Conservation (phyloP, 2,797 vertebrate genomes). For the Darevskia nairensis region DNA sequence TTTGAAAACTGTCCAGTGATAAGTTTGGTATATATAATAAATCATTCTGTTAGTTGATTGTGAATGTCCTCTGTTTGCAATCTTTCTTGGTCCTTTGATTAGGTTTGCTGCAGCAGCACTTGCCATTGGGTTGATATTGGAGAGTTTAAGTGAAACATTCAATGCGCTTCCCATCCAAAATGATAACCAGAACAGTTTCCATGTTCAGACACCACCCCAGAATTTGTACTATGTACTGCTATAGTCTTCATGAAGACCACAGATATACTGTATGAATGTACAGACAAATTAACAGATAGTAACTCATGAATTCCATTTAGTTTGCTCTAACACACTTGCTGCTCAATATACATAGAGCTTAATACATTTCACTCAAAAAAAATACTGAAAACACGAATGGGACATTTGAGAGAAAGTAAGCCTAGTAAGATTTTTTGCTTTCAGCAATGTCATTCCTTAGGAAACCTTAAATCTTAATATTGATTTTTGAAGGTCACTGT, state of each 20-base stretch:
- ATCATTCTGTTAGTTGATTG: slow-evolving; percentile 32
- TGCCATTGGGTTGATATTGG: background rate
- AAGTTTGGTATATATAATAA: background rate
- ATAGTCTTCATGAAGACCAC: slow-evolving; percentile 58
- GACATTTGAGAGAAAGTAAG: background rate
- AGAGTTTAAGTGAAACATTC: slow-evolving; percentile 15
- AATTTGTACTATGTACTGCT: slow-evolving; percentile 59
- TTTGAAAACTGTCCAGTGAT: slow-evolving; percentile 17
- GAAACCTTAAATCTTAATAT: background rate
- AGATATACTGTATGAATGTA: slow-evolving; percentile 38
- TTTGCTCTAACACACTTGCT: background rate
- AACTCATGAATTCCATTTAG: background rate
- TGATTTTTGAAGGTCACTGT: background rate
- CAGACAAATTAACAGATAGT: background rate
- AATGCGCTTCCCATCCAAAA: background rate
- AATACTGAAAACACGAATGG: background rate
- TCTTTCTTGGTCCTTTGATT: slow-evolving; percentile 27
- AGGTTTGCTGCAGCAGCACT: background rate
- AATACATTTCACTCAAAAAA: background rate
- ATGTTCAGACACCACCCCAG: slow-evolving; percentile 34
- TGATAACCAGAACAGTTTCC: slow-evolving; percentile 23
- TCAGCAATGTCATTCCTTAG: background rate
- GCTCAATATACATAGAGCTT: no score
- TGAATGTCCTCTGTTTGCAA: slow-evolving; percentile 16
- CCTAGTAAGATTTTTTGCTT: no score